Conservation (phyloP, 2,888 invertebrate genomes). For the Allolobophora icterica region DNA sequence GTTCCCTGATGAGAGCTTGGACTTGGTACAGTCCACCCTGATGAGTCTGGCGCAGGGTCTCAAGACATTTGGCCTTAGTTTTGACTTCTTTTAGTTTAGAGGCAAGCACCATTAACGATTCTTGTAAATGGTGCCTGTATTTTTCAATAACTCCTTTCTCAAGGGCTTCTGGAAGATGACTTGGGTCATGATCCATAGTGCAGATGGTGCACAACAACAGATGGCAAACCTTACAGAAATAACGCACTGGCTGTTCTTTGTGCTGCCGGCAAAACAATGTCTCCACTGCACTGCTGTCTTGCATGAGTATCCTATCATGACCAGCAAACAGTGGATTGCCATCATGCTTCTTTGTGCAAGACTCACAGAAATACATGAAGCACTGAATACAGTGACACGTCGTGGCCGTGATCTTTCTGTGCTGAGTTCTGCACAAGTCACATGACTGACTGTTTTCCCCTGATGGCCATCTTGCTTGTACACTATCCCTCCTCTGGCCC, state of each 20-base stretch:
- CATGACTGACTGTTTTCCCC: constrained; percentile 36
- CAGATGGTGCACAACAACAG: constrained; percentile 49
- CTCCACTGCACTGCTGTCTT: constrained; percentile 34
- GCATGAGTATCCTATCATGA: constrained; percentile 45
- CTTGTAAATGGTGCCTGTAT: constrained; percentile 41
- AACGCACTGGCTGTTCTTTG: constrained; percentile 45
- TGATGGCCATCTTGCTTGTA: not conserved
- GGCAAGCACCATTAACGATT: constrained; percentile 34
- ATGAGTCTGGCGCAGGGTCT: constrained; percentile 46
- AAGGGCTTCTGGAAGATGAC: constrained; percentile 45
- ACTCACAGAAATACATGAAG: constrained; percentile 47
- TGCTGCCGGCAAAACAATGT: constrained; percentile 46
- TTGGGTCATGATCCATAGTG: constrained; percentile 46
- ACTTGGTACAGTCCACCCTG: constrained; percentile 44
- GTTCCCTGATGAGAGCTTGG: constrained; percentile 43
- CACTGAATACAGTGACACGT: constrained; percentile 48
- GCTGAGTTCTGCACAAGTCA: constrained; percentile 45
- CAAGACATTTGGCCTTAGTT: constrained; percentile 44
- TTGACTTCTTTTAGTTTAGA: constrained; percentile 45
- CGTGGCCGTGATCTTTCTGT: not conserved
- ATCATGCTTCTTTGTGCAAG: constrained; percentile 46
- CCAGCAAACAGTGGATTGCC: constrained; percentile 44
- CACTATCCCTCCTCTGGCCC: not conserved
- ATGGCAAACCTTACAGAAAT: constrained; percentile 46
- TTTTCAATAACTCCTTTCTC: constrained; percentile 46